A percentile compares a stretch with the other conserved stretches of the same genome.
These are phyloP conservation scores for Rattus norvegicus DNA, from an alignment of 2,113 vertebrate genomes.

Conservation along the genomic window GRCr8 NC_086039.1:30362001-30362500, in stretches of 20 bases:
- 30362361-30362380: background rate
- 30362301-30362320: background rate
- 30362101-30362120: background rate
- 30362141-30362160: background rate
- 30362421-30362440: background rate
- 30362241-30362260: background rate
- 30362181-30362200: background rate
- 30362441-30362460: background rate
- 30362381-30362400: background rate
- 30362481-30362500: background rate
- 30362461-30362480: background rate
- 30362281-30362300: background rate
- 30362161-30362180: background rate
- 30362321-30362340: background rate
- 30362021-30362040: background rate
- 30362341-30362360: background rate
- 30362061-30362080: background rate
- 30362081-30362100: too few species aligned
- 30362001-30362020: background rate
- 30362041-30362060: background rate
- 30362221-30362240: background rate
- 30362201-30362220: background rate
- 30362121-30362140: background rate
- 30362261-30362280: background rate
- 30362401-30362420: background rate